These are phyloP conservation scores for Bombus sylvicola DNA, from an alignment of 1,140 invertebrate species.

Conservation along the genomic window DNA sequence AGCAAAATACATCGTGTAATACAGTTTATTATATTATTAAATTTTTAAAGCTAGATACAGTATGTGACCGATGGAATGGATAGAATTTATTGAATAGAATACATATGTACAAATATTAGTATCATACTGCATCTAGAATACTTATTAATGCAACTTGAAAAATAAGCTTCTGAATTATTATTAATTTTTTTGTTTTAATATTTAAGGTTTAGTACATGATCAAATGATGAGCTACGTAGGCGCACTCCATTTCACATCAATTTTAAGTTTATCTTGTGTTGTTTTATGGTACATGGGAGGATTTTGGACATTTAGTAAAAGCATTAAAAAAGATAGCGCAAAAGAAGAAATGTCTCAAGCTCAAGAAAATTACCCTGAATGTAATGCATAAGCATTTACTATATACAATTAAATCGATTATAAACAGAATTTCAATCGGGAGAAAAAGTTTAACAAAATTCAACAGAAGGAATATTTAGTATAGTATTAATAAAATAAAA, in stretches of 20 bases:
- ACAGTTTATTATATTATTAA: too few relatives aligned
- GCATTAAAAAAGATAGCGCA: too few relatives aligned
- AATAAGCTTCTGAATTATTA: too few relatives aligned
- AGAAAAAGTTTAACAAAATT: too few relatives aligned
- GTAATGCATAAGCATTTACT: background rate
- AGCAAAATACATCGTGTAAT: too few relatives aligned
- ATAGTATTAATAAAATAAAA: background rate
- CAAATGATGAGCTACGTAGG: constrained; percentile 67
- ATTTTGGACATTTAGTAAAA: constrained; percentile 37
- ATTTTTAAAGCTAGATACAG: too few relatives aligned
- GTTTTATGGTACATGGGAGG: constrained; percentile 70
- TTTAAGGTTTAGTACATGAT: constrained; percentile 76
- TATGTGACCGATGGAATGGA: too few relatives aligned
- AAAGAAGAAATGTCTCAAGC: background rate
- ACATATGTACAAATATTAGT: too few relatives aligned
- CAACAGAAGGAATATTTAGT: background rate
- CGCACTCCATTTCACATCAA: constrained; percentile 67
- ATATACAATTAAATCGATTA: background rate
- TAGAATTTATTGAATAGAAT: too few relatives aligned
- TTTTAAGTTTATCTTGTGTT: constrained; percentile 73
- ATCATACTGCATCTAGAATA: too few relatives aligned
- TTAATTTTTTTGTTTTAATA: too few relatives aligned
- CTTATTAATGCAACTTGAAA: too few relatives aligned
- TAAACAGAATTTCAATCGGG: background rate
- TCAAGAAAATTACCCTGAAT: background rate